A percentile compares a stretch with the other conserved stretches of the same genome.
phyloP scores from a whole-genome alignment of 2,113 vertebrate species.

The Procavia capensis region DNA sequence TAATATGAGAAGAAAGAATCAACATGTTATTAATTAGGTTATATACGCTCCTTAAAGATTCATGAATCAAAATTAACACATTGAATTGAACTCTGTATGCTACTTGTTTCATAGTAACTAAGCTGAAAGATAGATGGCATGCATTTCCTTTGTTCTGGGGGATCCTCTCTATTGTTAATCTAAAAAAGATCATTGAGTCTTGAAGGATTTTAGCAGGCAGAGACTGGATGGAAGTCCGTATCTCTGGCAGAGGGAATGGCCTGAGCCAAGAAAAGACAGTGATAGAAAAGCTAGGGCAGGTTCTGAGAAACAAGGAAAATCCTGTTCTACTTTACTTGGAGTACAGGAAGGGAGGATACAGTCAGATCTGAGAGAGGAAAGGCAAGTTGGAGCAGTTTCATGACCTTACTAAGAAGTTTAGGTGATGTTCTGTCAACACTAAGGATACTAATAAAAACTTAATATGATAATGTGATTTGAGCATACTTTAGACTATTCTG shows the following conservation, averaged over 20 bases:
- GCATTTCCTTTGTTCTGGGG: conserved; percentile 45
- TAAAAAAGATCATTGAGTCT: conserved; percentile 17
- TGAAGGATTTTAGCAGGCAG: conserved; percentile 38
- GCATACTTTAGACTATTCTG: conserved; percentile 42
- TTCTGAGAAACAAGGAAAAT: conserved; percentile 18
- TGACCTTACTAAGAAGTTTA: background rate
- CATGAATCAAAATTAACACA: conserved; percentile 33
- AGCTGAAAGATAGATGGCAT: background rate
- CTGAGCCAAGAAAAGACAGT: background rate
- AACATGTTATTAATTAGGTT: conserved; percentile 39
- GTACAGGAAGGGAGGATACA: background rate
- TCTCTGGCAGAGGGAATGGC: conserved; percentile 1
- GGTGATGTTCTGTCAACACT: conserved; percentile 43
- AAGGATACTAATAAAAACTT: background rate
- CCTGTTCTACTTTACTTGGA: background rate
- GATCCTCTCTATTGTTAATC: background rate
- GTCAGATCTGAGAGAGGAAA: background rate
- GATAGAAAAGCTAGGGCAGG: background rate
- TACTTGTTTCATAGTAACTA: conserved; percentile 14
- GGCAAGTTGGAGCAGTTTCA: conserved; percentile 4
- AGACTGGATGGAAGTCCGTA: background rate
- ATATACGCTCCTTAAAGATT: conserved; percentile 43
- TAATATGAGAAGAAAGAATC: conserved; percentile 32
- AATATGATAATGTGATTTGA: conserved; percentile 19
- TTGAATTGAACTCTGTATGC: conserved; percentile 36